phyloP scores from a whole-genome alignment of 2,797 vertebrate species.

The Coranthus polyacanthus region DNA sequence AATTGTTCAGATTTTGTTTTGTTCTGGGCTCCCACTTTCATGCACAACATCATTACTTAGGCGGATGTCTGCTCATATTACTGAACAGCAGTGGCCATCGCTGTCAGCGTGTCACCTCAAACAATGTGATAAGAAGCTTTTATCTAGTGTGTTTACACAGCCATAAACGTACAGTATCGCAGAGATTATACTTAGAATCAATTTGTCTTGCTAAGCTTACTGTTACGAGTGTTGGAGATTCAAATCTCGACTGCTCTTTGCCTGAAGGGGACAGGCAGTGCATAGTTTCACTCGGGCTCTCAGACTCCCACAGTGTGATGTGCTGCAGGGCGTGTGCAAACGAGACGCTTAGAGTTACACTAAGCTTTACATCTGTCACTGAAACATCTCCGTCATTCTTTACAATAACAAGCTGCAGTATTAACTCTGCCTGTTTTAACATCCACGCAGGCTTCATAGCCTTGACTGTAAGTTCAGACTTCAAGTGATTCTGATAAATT shows the following conservation, averaged over 20 bases:
- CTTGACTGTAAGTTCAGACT: conserved; percentile 15
- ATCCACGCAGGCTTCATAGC: conserved; percentile 32
- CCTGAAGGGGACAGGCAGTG: conserved; percentile 69
- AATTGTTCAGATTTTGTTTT: too few relatives aligned
- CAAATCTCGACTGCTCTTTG: conserved; percentile 52
- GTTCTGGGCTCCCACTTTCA: neutral
- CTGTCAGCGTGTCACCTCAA: conserved; percentile 32
- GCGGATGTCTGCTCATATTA: neutral
- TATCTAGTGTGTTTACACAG: conserved; percentile 55
- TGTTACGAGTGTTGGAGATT: conserved; percentile 54
- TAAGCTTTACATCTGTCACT: conserved; percentile 77
- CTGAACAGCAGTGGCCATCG: conserved; percentile 23
- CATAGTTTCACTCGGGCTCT: conserved; percentile 73
- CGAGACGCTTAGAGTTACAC: conserved; percentile 75
- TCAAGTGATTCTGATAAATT: conserved; percentile 22
- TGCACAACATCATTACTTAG: conserved; percentile 1
- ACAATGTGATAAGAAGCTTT: conserved; percentile 37
- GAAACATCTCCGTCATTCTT: conserved; percentile 68
- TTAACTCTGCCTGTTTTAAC: conserved; percentile 39
- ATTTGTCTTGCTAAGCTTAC: conserved; percentile 61
- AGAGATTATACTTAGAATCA: conserved; percentile 52
- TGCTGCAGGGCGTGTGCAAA: conserved; percentile 69
- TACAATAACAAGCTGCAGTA: conserved; percentile 62
- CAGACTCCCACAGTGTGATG: conserved; percentile 67
- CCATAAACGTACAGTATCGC: conserved; percentile 55